Conservation (phyloP, 1,140 invertebrate species). For the Cotesia typhae region DNA sequence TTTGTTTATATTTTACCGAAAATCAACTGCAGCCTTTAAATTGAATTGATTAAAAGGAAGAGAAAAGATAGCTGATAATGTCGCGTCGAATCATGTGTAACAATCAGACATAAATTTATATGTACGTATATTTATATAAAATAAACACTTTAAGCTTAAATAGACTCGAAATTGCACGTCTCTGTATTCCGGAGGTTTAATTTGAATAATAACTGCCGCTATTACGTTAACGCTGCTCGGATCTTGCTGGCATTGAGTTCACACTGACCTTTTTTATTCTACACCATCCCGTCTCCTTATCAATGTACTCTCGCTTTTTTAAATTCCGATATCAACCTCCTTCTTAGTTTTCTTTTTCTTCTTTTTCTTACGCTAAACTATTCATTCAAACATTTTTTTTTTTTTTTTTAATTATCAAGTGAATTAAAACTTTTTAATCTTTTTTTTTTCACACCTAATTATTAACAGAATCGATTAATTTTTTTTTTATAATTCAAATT, state of each 20-base stretch:
- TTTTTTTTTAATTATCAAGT: neutral
- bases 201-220: slow-evolving; percentile 51
- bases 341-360: neutral
- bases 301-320: neutral
- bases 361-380: too few relatives aligned
- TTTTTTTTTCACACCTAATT: too few relatives aligned
- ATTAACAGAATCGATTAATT: too few relatives aligned
- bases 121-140: neutral
- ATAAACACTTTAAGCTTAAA: slow-evolving; percentile 5
- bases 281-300: neutral
- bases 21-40: neutral
- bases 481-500: too few relatives aligned
- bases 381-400: neutral
- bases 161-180: slow-evolving; percentile 10
- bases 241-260: slow-evolving; percentile 29
- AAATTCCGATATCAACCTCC: neutral
- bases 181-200: slow-evolving; percentile 42
- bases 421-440: too few relatives aligned
- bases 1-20: neutral
- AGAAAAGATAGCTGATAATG: neutral
- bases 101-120: neutral
- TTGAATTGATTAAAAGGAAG: neutral
- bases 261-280: slow-evolving; percentile 2
- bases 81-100: neutral
- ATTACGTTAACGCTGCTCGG: slow-evolving; percentile 44